These are phyloP conservation scores for Acrossocheilus wenchowensis DNA, from an alignment of 2,797 vertebrate species.

Conservation along the genomic window DNA sequence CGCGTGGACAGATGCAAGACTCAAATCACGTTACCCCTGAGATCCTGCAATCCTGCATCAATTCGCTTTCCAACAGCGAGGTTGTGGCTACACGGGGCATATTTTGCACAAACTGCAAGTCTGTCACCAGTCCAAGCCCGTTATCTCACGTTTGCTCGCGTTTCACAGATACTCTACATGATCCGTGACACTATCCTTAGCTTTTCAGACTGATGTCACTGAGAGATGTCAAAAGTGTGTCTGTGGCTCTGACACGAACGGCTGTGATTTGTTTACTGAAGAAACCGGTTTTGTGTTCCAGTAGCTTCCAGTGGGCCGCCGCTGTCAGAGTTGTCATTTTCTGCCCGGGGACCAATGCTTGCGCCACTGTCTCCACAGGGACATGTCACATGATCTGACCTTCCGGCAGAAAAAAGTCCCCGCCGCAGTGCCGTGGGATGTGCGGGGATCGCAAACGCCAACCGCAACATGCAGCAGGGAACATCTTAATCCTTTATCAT, in stretches of 20 bases:
- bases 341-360: constrained; percentile 32
- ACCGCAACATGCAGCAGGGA: constrained; percentile 44
- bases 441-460: constrained; percentile 10
- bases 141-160: neutral
- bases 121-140: neutral
- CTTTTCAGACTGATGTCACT: constrained; percentile 37
- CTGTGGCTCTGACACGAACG: constrained; percentile 9
- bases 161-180: constrained; percentile 19
- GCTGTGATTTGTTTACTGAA: constrained; percentile 44
- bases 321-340: constrained; percentile 57
- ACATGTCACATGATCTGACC: constrained; percentile 48
- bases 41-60: constrained; percentile 38
- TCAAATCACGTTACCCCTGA: constrained; percentile 51
- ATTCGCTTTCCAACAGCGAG: constrained; percentile 19
- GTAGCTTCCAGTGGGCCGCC: constrained; percentile 2
- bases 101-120: neutral
- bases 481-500: constrained; percentile 60
- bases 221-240: constrained; percentile 39
- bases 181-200: constrained; percentile 29
- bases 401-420: constrained; percentile 44
- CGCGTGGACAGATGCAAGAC: constrained; percentile 51
- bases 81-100: neutral
- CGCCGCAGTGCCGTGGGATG: constrained; percentile 20
- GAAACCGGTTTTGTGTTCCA: constrained; percentile 33
- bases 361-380: constrained; percentile 28